Evolutionary conservation across 2,888 invertebrate genomes (phyloP).

Genomic region (Diogma glabrata): DNA sequence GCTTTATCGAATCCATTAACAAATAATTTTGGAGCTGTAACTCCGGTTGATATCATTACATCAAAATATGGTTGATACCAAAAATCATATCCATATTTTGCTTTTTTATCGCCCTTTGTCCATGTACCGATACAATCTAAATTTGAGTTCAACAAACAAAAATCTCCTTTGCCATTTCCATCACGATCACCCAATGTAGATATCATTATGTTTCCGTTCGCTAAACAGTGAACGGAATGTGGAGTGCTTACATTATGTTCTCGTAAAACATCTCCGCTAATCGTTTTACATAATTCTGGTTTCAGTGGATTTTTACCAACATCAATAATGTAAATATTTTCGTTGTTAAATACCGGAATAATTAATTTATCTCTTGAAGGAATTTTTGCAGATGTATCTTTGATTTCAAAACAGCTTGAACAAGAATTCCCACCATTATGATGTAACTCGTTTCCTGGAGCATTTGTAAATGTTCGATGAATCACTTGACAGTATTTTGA

Average conservation of each 20-base stretch:
- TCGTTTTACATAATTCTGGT: slow-evolving; percentile 55
- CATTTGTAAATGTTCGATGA: slow-evolving; percentile 67
- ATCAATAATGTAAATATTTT: slow-evolving; percentile 76
- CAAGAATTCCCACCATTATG: slow-evolving; percentile 97
- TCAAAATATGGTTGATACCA: slow-evolving; percentile 96
- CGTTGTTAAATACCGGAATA: slow-evolving; percentile 68
- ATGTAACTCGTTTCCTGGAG: slow-evolving; percentile 78
- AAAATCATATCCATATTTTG: slow-evolving; percentile 84
- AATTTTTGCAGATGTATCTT: slow-evolving; percentile 28
- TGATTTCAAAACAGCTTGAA: slow-evolving; percentile 67
- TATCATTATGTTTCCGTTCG: slow-evolving; percentile 88
- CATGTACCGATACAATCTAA: slow-evolving; percentile 56
- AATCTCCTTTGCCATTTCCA: slow-evolving; percentile 79
- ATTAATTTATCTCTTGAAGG: slow-evolving; percentile 66
- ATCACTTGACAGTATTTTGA: slow-evolving; percentile 79
- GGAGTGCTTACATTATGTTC: slow-evolving; percentile 69
- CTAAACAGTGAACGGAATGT: slow-evolving; percentile 90
- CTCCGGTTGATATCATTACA: slow-evolving; percentile 82
- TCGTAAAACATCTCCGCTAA: slow-evolving; percentile 70
- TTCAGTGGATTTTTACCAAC: slow-evolving; percentile 53
- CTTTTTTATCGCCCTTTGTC: slow-evolving; percentile 52
- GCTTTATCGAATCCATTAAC: slow-evolving; percentile 46
- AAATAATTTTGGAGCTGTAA: slow-evolving; percentile 81
- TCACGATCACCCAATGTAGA: slow-evolving; percentile 83
- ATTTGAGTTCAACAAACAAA: slow-evolving; percentile 73